Evolutionary conservation across 2,888 invertebrate species (phyloP).

Genomic region (Cyclophora punctaria): DNA sequence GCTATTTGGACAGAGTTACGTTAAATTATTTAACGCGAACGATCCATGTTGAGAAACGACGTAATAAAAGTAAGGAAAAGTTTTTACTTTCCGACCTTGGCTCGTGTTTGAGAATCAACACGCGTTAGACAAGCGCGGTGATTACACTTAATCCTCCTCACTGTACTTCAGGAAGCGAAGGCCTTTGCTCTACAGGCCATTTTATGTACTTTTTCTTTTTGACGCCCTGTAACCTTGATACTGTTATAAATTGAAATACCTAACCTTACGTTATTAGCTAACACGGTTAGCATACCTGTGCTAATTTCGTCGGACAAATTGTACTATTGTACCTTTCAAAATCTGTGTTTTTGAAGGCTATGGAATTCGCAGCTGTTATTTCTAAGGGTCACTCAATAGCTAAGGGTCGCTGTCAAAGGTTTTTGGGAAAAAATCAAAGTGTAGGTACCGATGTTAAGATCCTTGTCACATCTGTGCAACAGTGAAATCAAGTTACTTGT

Average conservation of each 20-base stretch:
- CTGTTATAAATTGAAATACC: slow-evolving; percentile 22
- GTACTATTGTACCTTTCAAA: slow-evolving; percentile 12
- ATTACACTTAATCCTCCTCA: too few species aligned
- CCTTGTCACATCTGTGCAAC: too few species aligned
- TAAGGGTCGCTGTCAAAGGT: too few species aligned
- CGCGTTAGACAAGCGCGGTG: not conserved
- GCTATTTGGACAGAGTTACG: slow-evolving; percentile 11
- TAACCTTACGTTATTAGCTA: slow-evolving; percentile 20
- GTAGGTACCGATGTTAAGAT: too few species aligned
- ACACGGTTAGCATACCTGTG: slow-evolving; percentile 26
- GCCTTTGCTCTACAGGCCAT: not conserved
- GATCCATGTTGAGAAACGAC: slow-evolving; percentile 19
- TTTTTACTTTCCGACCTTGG: slow-evolving; percentile 22
- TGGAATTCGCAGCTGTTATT: too few species aligned
- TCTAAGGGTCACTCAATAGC: too few species aligned
- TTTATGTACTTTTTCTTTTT: not conserved
- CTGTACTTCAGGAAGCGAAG: not conserved
- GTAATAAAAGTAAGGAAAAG: slow-evolving; percentile 25
- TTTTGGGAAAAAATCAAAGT: too few species aligned
- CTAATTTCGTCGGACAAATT: slow-evolving; percentile 28
- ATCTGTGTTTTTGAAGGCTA: too few species aligned
- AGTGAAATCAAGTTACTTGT: too few species aligned
- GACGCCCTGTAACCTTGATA: slow-evolving; percentile 23
- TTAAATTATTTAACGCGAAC: slow-evolving; percentile 26
- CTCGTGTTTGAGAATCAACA: slow-evolving; percentile 25